Evolutionary conservation across 23 tunicate genomes (phyloP).

Genomic region (Phallusia fumigata): DNA sequence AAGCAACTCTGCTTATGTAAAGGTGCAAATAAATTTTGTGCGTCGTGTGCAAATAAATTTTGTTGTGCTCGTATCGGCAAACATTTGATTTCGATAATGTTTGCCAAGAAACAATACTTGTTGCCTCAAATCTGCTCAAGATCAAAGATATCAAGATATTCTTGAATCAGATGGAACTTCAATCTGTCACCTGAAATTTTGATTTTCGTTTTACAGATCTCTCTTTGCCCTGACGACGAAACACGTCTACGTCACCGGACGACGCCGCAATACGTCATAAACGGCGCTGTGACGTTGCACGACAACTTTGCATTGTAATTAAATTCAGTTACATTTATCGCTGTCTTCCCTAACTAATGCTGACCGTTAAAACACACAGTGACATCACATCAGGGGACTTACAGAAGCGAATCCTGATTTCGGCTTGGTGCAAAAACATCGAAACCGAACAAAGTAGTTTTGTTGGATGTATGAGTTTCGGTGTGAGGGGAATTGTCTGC

Average conservation of each 20-base stretch:
- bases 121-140: too few relatives aligned
- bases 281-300: constrained; percentile 29
- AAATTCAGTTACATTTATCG: not conserved
- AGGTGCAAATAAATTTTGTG: too few relatives aligned
- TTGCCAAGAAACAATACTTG: too few relatives aligned
- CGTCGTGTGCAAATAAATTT: too few relatives aligned
- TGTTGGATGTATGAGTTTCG: constrained; percentile 66
- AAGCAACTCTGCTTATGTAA: constrained; percentile 24
- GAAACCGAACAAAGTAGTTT: constrained; percentile 2
- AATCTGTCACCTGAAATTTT: too few relatives aligned
- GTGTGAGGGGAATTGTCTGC: constrained; percentile 25
- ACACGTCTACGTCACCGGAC: constrained; percentile 36
- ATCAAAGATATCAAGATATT: too few relatives aligned
- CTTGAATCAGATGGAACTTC: too few relatives aligned
- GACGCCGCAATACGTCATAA: constrained; percentile 3
- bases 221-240: constrained; percentile 49
- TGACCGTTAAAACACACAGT: not conserved
- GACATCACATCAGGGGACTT: constrained; percentile 13
- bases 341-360: not conserved
- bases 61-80: too few relatives aligned
- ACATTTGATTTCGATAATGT: too few relatives aligned
- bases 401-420: constrained; percentile 33
- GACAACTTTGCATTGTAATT: constrained; percentile 63
- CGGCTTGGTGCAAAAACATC: constrained; percentile 37
- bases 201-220: constrained; percentile 16